phyloP scores from a whole-genome alignment of 2,113 vertebrate species.

The Turnix velox region DNA sequence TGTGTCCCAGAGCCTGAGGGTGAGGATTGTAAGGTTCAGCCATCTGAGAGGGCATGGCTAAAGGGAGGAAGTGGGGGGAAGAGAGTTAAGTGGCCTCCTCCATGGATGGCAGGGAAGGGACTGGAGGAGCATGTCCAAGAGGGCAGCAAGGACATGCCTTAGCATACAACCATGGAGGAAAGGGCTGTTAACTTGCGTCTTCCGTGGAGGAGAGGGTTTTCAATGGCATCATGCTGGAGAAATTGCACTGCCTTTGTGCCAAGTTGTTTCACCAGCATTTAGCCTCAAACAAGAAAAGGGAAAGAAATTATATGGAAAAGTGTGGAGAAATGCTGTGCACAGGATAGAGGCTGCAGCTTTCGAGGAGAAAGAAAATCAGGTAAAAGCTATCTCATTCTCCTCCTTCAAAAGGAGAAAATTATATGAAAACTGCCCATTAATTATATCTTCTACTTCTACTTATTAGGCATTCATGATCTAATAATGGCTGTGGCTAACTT shows the following conservation, averaged over 20 bases:
- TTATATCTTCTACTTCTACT: slow-evolving; percentile 39
- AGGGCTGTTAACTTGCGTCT: neutral
- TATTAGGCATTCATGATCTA: slow-evolving; percentile 68
- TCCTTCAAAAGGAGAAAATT: neutral
- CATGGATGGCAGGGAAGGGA: neutral
- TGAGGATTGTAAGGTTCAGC: neutral
- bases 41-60: neutral
- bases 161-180: neutral
- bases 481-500: slow-evolving; percentile 65
- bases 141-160: rapidly evolving
- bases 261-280: neutral
- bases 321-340: neutral
- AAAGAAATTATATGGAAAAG: neutral
- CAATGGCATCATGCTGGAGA: neutral
- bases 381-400: neutral
- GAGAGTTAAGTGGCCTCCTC: neutral
- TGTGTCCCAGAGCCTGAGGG: rapidly evolving
- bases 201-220: neutral
- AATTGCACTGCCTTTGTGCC: neutral
- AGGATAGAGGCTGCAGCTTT: neutral
- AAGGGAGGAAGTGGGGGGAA: neutral
- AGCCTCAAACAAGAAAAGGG: neutral
- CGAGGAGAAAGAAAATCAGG: neutral
- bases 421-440: slow-evolving; percentile 48
- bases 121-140: rapidly evolving